phyloP scores from a whole-genome alignment of 2,888 invertebrate genomes.

The Allygus modestus region DNA sequence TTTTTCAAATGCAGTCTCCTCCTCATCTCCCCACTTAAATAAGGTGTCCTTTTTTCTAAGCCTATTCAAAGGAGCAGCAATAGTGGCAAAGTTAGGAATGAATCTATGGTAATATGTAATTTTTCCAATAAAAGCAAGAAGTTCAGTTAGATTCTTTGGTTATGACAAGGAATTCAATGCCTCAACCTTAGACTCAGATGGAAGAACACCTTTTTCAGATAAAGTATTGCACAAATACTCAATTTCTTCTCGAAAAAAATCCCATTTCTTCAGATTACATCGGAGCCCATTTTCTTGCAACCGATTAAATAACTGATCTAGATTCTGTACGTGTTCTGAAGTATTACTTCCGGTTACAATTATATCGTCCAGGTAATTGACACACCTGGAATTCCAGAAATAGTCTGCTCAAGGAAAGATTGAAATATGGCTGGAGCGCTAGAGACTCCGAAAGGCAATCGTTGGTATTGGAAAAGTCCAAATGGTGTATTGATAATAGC shows the following conservation, averaged over 20 bases:
- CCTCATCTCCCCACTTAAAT: conserved; percentile 18
- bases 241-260: not conserved
- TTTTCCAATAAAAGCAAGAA: conserved; percentile 22
- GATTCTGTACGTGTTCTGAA: not conserved
- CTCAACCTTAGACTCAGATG: conserved; percentile 34
- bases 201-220: conserved; percentile 17
- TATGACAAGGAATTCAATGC: conserved; percentile 1
- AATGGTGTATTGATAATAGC: conserved; percentile 24
- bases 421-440: conserved; percentile 26
- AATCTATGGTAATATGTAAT: conserved; percentile 10
- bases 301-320: not conserved
- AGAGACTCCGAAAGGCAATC: conserved; percentile 4
- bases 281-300: conserved; percentile 10
- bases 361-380: conserved; percentile 9
- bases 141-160: conserved; percentile 34
- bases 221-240: not conserved
- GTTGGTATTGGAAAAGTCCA: conserved; percentile 28
- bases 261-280: not conserved
- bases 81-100: conserved; percentile 36
- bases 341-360: conserved; percentile 5
- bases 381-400: conserved; percentile 28
- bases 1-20: conserved; percentile 4
- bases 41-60: conserved; percentile 7
- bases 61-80: conserved; percentile 27
- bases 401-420: conserved; percentile 29